phyloP scores from a whole-genome alignment of 2,797 vertebrate species.

The Cuculus canorus region DNA sequence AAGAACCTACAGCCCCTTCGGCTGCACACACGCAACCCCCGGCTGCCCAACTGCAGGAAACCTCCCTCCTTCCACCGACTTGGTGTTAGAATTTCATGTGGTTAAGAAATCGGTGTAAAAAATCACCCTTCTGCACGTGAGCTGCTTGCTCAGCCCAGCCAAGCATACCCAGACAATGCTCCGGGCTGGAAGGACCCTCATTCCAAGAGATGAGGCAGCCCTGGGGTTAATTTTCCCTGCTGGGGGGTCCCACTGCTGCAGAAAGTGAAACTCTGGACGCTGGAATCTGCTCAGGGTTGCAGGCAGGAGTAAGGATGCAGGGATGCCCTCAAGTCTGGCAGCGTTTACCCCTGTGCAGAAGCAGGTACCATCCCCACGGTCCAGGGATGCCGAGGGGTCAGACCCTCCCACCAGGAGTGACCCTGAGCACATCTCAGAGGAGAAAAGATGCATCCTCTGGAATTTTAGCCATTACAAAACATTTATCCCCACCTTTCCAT shows the following conservation, averaged over 20 bases:
- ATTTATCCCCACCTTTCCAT: rapidly evolving
- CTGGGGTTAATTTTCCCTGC: background rate
- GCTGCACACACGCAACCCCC: background rate
- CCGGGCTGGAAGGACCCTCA: background rate
- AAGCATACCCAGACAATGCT: rapidly evolving
- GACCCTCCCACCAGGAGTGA: background rate
- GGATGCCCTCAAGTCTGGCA: rapidly evolving
- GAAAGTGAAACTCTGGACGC: background rate
- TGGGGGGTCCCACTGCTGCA: background rate
- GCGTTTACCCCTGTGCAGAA: rapidly evolving
- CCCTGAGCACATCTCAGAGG: background rate
- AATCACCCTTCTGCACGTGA: rapidly evolving
- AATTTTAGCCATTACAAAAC: background rate
- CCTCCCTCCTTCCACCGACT: background rate
- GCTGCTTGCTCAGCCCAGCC: background rate
- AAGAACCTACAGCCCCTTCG: background rate
- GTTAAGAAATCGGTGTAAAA: background rate
- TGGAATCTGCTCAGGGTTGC: background rate
- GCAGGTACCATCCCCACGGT: background rate
- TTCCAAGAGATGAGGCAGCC: background rate
- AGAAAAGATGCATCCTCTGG: background rate
- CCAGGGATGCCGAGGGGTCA: rapidly evolving
- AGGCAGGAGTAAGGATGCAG: background rate
- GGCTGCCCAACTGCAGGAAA: background rate
- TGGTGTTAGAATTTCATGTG: rapidly evolving